phyloP scores from a whole-genome alignment of 2,888 invertebrate species.

The Sphaeridia pumilis region DNA sequence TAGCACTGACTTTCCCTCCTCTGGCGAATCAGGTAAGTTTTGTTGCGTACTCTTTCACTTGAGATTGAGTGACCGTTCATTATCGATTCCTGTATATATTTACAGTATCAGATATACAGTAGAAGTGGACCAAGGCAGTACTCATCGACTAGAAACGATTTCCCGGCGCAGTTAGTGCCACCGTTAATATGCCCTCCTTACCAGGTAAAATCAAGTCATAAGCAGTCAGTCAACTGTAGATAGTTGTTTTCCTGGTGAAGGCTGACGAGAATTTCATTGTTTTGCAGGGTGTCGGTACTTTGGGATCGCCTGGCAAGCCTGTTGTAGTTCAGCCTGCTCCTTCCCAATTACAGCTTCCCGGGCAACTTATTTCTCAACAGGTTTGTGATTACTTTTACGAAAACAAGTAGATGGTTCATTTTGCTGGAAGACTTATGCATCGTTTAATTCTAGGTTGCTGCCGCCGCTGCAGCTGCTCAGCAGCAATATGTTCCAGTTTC shows the following conservation, averaged over 20 bases:
- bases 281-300: constrained; percentile 27
- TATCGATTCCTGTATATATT: background rate
- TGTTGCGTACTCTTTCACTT: background rate
- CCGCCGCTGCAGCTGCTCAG: constrained; percentile 50
- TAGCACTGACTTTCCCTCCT: constrained; percentile 81
- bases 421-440: background rate
- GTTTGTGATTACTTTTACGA: background rate
- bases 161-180: constrained; percentile 85
- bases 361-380: constrained; percentile 20
- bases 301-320: constrained; percentile 20
- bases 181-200: constrained; percentile 71
- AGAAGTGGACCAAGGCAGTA: constrained; percentile 59
- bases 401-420: too few relatives aligned
- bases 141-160: constrained; percentile 56
- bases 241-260: background rate
- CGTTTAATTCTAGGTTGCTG: constrained; percentile 24
- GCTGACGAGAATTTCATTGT: constrained; percentile 1
- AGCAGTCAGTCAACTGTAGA: too few relatives aligned
- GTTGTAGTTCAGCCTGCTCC: constrained; percentile 23
- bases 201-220: too few relatives aligned
- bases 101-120: constrained; percentile 69
- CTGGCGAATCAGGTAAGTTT: constrained; percentile 53
- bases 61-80: background rate
- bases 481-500: constrained; percentile 90
- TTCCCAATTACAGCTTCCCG: constrained; percentile 21